Evolutionary conservation across 2,113 vertebrate genomes (phyloP).

Genomic region (Bos javanicus): DNA sequence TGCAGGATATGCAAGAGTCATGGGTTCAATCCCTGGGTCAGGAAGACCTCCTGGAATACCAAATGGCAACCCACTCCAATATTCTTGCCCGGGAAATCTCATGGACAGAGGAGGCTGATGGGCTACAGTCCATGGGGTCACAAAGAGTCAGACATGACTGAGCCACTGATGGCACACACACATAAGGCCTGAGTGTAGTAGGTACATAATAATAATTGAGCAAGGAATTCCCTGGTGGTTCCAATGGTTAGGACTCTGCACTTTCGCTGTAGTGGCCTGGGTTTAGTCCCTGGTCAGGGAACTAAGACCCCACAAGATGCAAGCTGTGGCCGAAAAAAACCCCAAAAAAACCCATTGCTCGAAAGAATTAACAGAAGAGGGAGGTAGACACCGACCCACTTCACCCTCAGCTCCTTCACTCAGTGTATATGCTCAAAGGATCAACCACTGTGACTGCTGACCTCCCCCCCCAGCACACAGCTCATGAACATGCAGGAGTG

Average conservation of each 20-base stretch:
- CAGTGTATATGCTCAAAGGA: background rate
- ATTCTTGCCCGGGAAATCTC: background rate
- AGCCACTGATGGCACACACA: background rate
- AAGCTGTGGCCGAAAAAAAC: background rate
- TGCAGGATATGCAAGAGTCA: background rate
- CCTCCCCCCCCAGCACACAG: background rate
- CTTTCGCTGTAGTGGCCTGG: background rate
- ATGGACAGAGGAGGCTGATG: background rate
- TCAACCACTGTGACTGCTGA: accelerated
- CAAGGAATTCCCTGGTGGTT: background rate
- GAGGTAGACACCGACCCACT: accelerated
- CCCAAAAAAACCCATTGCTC: accelerated
- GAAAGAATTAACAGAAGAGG: background rate
- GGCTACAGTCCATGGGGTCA: background rate
- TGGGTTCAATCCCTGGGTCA: background rate
- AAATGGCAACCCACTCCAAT: background rate
- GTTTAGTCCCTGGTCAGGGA: background rate
- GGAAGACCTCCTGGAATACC: background rate
- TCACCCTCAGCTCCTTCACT: accelerated
- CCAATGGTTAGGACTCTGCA: background rate
- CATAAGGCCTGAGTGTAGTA: background rate
- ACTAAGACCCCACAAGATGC: background rate
- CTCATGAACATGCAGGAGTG: background rate
- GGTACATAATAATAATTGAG: background rate
- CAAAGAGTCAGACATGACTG: background rate